phyloP scores from a whole-genome alignment of 2,888 invertebrate species.

The Galerucella nymphaeae region DNA sequence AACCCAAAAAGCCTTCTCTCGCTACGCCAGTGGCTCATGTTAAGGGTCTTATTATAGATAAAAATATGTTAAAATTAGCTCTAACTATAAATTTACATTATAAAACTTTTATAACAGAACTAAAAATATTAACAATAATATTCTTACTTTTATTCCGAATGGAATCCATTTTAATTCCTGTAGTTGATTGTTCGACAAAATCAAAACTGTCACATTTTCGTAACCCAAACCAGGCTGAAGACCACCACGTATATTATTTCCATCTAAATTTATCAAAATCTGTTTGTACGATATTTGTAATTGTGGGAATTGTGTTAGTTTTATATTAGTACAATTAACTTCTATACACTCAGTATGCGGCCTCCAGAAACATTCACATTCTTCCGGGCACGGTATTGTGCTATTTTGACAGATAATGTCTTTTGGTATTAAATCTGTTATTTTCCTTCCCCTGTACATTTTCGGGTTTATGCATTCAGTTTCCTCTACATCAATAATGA shows the following conservation, averaged over 20 bases:
- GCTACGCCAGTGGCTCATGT: too few relatives aligned
- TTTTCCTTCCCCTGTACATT: slow-evolving; percentile 12
- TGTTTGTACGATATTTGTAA: slow-evolving; percentile 40
- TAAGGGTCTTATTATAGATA: too few relatives aligned
- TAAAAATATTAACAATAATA: not conserved
- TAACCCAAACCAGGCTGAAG: slow-evolving; percentile 60
- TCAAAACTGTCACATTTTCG: slow-evolving; percentile 66
- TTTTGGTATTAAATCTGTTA: slow-evolving; percentile 62
- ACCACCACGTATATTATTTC: slow-evolving; percentile 46
- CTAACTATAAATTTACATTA: too few relatives aligned
- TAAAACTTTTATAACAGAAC: not conserved
- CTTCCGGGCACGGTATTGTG: slow-evolving; percentile 64
- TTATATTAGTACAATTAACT: slow-evolving; percentile 68
- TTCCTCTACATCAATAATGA: slow-evolving; percentile 40
- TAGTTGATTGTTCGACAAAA: slow-evolving; percentile 56
- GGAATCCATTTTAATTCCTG: slow-evolving; percentile 48
- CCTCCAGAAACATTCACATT: slow-evolving; percentile 68
- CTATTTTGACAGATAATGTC: slow-evolving; percentile 66
- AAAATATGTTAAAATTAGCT: too few relatives aligned
- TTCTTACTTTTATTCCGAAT: slow-evolving; percentile 45
- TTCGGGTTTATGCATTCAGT: slow-evolving; percentile 30
- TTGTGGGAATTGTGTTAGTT: slow-evolving; percentile 65
- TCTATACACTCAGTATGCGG: slow-evolving; percentile 65
- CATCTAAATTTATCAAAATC: slow-evolving; percentile 52
- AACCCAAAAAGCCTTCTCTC: too few relatives aligned